Conservation (phyloP, 2,888 invertebrate species). For the Alloplasta piceator region DNA sequence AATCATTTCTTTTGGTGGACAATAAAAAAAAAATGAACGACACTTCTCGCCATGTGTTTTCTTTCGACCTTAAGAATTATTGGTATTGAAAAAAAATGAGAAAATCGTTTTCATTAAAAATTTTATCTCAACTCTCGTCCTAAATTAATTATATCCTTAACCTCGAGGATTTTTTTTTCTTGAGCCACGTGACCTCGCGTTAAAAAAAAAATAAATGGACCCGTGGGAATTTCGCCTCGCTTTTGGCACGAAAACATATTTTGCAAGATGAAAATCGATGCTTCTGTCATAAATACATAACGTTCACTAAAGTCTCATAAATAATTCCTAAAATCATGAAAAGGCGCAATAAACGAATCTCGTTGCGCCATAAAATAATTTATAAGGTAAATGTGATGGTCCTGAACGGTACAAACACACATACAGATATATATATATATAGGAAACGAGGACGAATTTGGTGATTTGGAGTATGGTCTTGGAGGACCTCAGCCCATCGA, state of each 20-base stretch:
- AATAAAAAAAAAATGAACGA: too few relatives aligned
- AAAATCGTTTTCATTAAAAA: too few relatives aligned
- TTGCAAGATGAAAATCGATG: conserved; percentile 24
- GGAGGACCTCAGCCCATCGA: background rate
- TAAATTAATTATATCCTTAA: too few relatives aligned
- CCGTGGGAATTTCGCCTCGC: too few relatives aligned
- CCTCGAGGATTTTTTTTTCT: too few relatives aligned
- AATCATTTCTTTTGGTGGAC: too few relatives aligned
- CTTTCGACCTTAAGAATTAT: too few relatives aligned
- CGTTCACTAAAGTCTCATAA: conserved; percentile 33
- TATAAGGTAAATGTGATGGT: conserved; percentile 57
- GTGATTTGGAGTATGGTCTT: conserved; percentile 10
- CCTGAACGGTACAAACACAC: background rate
- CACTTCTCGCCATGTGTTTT: too few relatives aligned
- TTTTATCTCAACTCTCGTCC: too few relatives aligned
- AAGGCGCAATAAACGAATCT: conserved; percentile 58
- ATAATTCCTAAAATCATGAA: conserved; percentile 40
- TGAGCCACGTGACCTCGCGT: too few relatives aligned
- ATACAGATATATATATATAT: background rate
- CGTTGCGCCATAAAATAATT: conserved; percentile 66
- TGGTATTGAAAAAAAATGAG: too few relatives aligned
- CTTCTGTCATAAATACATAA: conserved; percentile 51
- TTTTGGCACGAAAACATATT: background rate
- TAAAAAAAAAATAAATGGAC: too few relatives aligned
- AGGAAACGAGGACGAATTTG: conserved; percentile 29